Conservation (phyloP, 2,113 vertebrate genomes). For the Agelaius tricolor region DNA sequence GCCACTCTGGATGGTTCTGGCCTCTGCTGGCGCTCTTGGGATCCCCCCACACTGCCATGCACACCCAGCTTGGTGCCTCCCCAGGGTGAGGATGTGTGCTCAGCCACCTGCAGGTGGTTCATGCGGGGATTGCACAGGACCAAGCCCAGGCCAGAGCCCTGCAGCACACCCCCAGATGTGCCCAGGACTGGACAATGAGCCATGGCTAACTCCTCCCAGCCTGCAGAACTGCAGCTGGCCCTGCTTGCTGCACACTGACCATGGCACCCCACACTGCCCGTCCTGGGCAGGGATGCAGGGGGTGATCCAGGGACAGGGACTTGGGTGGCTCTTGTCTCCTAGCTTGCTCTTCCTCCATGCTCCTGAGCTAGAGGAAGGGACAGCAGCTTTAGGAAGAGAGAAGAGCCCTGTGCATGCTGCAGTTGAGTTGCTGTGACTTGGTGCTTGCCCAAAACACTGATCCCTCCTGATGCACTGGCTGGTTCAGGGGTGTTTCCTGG, state of each 20-base stretch:
- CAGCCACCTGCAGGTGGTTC: neutral
- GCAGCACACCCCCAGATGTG: neutral
- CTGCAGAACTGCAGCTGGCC: neutral
- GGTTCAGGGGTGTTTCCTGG: neutral
- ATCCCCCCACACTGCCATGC: rapidly evolving
- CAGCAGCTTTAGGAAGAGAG: neutral
- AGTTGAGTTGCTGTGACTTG: neutral
- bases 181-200: neutral
- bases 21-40: neutral
- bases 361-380: neutral
- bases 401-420: neutral
- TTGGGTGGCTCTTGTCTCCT: rapidly evolving
- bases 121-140: neutral
- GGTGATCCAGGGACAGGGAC: neutral
- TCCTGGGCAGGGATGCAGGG: rapidly evolving
- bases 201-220: neutral
- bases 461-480: rapidly evolving
- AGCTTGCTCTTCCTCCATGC: neutral
- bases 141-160: neutral
- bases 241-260: neutral
- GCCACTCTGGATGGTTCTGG: neutral
- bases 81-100: rapidly evolving
- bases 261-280: neutral
- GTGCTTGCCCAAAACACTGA: neutral
- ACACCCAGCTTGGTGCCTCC: neutral